Percentiles rank a stretch among this genome's conserved stretches.
Evolutionary conservation across 1,140 invertebrate species (phyloP).

Genomic region (silkworm (Bombyx mori)): DNA sequence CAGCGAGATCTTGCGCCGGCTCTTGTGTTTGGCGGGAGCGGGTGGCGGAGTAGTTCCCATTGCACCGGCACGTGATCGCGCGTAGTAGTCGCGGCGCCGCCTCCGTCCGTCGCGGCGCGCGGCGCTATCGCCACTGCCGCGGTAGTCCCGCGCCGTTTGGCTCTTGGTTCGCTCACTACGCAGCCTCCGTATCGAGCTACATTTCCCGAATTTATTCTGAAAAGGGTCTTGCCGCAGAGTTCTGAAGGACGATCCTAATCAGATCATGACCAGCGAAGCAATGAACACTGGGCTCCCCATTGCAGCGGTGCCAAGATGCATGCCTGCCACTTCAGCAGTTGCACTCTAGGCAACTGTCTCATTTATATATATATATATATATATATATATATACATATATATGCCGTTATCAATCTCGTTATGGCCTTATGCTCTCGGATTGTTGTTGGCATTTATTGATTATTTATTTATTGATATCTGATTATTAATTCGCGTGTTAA

Average conservation of each 20-base stretch:
- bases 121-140: constrained; percentile 51
- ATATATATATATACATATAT: too few relatives aligned
- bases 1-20: constrained; percentile 86
- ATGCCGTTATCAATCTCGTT: too few relatives aligned
- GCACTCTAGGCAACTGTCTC: too few relatives aligned
- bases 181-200: constrained; percentile 68
- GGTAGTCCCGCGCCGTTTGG: constrained; percentile 24
- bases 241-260: constrained; percentile 36
- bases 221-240: constrained; percentile 23
- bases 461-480: too few relatives aligned
- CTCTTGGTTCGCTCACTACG: constrained; percentile 50
- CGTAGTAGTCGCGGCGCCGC: constrained; percentile 23
- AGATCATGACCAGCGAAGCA: constrained; percentile 15
- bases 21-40: constrained; percentile 74
- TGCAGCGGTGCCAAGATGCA: too few relatives aligned
- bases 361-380: too few relatives aligned
- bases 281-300: constrained; percentile 4
- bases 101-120: constrained; percentile 46
- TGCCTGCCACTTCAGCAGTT: too few relatives aligned
- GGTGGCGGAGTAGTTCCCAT: constrained; percentile 56
- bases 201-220: constrained; percentile 52
- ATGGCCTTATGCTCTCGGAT: too few relatives aligned
- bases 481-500: too few relatives aligned
- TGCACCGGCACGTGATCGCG: constrained; percentile 8
- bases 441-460: too few relatives aligned